These are phyloP conservation scores for Babyrousa celebensis DNA, from an alignment of 2,797 vertebrate species.

Conservation along the genomic window DNA sequence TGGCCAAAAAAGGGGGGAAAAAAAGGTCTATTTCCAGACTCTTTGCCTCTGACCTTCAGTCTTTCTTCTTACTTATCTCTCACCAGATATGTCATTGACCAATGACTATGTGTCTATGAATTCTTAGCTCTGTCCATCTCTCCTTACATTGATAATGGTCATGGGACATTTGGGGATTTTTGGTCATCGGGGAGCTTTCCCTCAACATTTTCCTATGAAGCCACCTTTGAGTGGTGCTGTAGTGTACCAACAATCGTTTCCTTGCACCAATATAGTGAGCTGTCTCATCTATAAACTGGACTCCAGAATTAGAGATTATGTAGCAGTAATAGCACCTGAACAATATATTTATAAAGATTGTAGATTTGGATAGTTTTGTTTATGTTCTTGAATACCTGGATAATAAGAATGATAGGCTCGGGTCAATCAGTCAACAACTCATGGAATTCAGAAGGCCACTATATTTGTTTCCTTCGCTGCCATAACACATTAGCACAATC, in stretches of 20 bases:
- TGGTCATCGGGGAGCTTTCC: not conserved
- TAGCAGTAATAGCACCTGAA: not conserved
- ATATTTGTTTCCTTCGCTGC: not conserved
- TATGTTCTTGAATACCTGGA: not conserved
- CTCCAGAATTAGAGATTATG: not conserved
- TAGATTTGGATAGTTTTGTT: not conserved
- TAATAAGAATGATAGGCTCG: constrained; percentile 8
- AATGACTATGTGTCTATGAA: not conserved
- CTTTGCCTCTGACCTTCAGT: not conserved
- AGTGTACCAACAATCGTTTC: not conserved
- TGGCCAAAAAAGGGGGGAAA: too few species aligned
- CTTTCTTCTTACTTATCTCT: not conserved
- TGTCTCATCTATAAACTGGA: not conserved
- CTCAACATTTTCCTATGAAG: not conserved
- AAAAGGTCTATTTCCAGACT: not conserved
- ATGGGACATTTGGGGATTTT: not conserved
- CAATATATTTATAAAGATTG: not conserved
- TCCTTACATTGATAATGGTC: not conserved
- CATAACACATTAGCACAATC: not conserved
- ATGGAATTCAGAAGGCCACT: not conserved
- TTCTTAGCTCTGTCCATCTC: not conserved
- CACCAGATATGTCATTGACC: not conserved
- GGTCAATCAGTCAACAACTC: not conserved
- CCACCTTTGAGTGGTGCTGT: not conserved
- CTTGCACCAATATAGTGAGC: not conserved